Percentiles rank a stretch among this genome's conserved stretches.
phyloP scores from a whole-genome alignment of 2,797 vertebrate genomes.

The Ambastaia sidthimunki region DNA sequence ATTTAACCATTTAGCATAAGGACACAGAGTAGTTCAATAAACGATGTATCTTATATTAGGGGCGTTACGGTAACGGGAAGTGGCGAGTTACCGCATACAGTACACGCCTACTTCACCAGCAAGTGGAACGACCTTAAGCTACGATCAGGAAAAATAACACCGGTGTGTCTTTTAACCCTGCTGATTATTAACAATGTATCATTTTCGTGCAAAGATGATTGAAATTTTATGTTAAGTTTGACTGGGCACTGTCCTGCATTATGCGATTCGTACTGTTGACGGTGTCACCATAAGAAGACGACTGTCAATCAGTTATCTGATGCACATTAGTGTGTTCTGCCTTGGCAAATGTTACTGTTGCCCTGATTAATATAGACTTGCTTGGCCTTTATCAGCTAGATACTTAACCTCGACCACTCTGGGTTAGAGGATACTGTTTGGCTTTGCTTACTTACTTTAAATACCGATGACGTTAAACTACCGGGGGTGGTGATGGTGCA shows the following conservation, averaged over 20 bases:
- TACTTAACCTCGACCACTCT: slow-evolving; percentile 19
- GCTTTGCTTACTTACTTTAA: neutral
- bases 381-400: slow-evolving; percentile 23
- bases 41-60: neutral
- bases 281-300: neutral
- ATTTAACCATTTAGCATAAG: neutral
- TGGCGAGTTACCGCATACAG: neutral
- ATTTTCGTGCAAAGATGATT: neutral
- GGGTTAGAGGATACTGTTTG: slow-evolving; percentile 16
- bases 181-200: neutral
- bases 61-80: slow-evolving; percentile 42
- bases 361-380: slow-evolving; percentile 23
- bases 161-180: slow-evolving; percentile 37
- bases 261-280: neutral
- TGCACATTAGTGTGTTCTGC: neutral
- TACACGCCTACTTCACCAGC: slow-evolving; percentile 49
- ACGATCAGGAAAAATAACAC: neutral
- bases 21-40: no score
- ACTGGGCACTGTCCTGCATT: neutral
- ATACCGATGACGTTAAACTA: slow-evolving; percentile 4
- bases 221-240: neutral
- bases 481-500: slow-evolving; percentile 1
- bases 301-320: neutral
- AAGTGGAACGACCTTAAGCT: slow-evolving; percentile 45
- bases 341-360: slow-evolving; percentile 28